These are phyloP conservation scores for Netelia fuscicornis DNA, from an alignment of 2,888 invertebrate species.

Conservation along the genomic window DNA sequence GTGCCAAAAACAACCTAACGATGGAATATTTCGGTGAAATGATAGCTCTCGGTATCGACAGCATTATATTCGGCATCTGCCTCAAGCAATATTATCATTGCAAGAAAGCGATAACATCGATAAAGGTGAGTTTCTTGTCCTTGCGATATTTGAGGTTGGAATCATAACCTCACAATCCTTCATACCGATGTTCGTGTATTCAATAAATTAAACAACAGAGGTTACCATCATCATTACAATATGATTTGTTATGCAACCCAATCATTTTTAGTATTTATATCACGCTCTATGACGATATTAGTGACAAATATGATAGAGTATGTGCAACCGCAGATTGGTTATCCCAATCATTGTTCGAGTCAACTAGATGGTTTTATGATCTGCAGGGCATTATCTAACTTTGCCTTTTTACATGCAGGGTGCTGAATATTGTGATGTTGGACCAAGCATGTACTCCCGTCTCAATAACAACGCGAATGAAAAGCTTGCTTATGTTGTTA, in stretches of 20 bases:
- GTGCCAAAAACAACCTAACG: slow-evolving; percentile 76
- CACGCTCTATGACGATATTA: neutral
- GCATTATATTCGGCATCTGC: slow-evolving; percentile 91
- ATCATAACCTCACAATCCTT: slow-evolving; percentile 30
- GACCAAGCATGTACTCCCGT: slow-evolving; percentile 87
- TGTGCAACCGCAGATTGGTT: neutral
- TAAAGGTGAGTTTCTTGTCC: slow-evolving; percentile 87
- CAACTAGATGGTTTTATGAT: neutral
- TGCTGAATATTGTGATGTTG: slow-evolving; percentile 90
- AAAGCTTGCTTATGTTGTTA: slow-evolving; percentile 90
- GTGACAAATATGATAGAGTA: neutral
- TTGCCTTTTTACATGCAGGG: slow-evolving; percentile 84
- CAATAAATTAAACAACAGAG: neutral
- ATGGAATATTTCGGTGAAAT: slow-evolving; percentile 93
- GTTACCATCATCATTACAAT: neutral
- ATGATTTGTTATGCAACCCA: slow-evolving; percentile 1
- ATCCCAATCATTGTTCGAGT: slow-evolving; percentile 4
- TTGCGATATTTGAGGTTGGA: slow-evolving; percentile 11
- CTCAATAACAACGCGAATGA: slow-evolving; percentile 88
- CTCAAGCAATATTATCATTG: slow-evolving; percentile 91
- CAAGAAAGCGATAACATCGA: slow-evolving; percentile 89
- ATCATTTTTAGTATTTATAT: neutral
- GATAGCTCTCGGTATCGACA: slow-evolving; percentile 90
- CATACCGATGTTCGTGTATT: slow-evolving; percentile 45
- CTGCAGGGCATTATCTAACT: neutral